Evolutionary conservation across 2,113 vertebrate species (phyloP).

Genomic region (Ibidorhyncha struthersii): DNA sequence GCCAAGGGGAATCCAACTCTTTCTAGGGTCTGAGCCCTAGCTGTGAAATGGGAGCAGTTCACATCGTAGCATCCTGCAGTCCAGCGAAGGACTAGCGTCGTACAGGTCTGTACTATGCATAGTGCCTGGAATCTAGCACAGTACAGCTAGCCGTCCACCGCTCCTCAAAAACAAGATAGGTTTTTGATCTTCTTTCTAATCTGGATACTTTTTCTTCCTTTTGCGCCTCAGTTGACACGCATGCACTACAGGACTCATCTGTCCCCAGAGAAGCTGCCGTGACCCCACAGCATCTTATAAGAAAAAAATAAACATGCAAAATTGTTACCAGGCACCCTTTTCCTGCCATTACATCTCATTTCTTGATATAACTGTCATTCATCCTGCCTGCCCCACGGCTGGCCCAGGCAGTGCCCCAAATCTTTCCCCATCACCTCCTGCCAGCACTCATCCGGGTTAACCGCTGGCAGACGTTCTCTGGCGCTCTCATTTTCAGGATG

Average conservation of each 20-base stretch:
- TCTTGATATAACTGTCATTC: not conserved
- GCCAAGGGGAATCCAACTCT: not conserved
- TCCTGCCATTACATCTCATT: not conserved
- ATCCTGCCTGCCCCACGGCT: not conserved
- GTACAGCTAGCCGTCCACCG: not conserved
- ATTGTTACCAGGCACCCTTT: not conserved
- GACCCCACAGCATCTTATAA: not conserved
- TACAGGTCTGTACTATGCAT: rapidly evolving
- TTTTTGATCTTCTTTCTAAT: not conserved
- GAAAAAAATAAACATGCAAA: not conserved
- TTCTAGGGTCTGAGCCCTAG: not conserved
- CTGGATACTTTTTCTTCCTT: not conserved
- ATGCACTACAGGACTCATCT: not conserved
- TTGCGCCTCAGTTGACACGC: not conserved
- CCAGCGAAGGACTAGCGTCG: not conserved
- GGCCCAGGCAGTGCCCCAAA: not conserved
- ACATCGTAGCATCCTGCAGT: not conserved
- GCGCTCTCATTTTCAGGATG: not conserved
- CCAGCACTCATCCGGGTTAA: not conserved
- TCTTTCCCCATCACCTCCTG: not conserved
- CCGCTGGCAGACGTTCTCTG: not conserved
- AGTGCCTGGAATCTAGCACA: not conserved
- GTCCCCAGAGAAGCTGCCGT: not conserved
- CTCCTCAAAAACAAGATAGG: not conserved
- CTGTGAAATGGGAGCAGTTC: not conserved